A percentile compares a stretch with the other conserved stretches of the same genome.
phyloP scores from a whole-genome alignment of 2,113 vertebrate genomes.

The Sphaerodactylus townsendi region DNA sequence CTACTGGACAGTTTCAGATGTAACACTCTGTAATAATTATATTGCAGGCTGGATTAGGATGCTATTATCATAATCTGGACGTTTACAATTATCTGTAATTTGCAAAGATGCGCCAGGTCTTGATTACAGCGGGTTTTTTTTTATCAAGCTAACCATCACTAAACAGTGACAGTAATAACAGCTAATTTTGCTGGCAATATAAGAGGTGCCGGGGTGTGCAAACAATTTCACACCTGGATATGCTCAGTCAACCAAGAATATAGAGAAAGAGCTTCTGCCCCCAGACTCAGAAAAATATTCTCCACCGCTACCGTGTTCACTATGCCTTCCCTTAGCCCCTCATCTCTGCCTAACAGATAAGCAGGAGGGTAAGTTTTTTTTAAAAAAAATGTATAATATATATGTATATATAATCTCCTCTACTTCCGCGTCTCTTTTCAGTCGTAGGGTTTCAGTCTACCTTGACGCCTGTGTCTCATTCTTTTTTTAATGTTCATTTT shows the following conservation, averaged over 20 bases:
- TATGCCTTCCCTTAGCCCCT: conserved; percentile 74
- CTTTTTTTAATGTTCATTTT: conserved; percentile 33
- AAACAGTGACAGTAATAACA: conserved; percentile 99
- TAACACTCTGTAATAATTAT: conserved; percentile 99
- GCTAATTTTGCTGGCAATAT: conserved; percentile 99
- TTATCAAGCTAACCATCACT: conserved; percentile 98
- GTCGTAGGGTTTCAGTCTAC: neutral
- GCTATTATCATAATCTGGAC: conserved; percentile 99
- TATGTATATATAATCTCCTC: conserved; percentile 33
- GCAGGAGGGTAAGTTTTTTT: conserved; percentile 82
- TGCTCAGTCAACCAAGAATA: conserved; percentile 97
- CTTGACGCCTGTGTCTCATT: neutral
- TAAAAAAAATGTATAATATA: conserved; percentile 36
- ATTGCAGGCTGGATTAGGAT: conserved; percentile 98
- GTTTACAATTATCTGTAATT: conserved; percentile 99
- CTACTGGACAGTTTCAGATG: conserved; percentile 99
- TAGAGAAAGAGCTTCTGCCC: conserved; percentile 85
- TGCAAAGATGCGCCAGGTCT: conserved; percentile 99
- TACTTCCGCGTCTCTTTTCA: conserved; percentile 30
- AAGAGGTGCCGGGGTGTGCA: conserved; percentile 99
- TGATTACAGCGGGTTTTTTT: conserved; percentile 96
- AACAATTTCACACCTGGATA: conserved; percentile 99
- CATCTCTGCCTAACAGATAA: conserved; percentile 73
- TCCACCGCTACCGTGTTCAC: conserved; percentile 74
- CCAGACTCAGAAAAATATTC: conserved; percentile 80